phyloP scores from a whole-genome alignment of 1,140 invertebrate species.

The Phthorimaea operculella region DNA sequence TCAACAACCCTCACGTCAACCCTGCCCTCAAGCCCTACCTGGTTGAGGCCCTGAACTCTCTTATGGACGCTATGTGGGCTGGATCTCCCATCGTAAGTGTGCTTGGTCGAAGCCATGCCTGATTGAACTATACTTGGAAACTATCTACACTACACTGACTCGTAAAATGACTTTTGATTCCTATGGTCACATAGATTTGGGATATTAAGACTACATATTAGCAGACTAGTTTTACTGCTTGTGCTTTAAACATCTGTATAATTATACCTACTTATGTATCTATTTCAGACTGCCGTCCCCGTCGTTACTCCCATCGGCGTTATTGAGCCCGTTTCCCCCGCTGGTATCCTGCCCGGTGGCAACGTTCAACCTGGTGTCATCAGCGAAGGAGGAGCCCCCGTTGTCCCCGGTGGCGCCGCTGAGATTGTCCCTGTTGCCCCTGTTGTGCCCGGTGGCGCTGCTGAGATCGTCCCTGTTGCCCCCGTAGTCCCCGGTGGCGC shows the following conservation, averaged over 20 bases:
- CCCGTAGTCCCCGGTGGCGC: constrained; percentile 13
- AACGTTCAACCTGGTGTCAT: too few relatives aligned
- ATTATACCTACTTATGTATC: too few relatives aligned
- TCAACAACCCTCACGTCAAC: constrained; percentile 30
- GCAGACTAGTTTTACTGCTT: too few relatives aligned
- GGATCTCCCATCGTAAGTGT: constrained; percentile 24
- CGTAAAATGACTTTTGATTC: too few relatives aligned
- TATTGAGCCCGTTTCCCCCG: neutral
- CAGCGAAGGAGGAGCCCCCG: constrained; percentile 20
- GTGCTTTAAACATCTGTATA: too few relatives aligned
- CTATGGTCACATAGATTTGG: too few relatives aligned
- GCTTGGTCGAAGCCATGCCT: neutral
- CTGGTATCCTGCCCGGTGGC: too few relatives aligned
- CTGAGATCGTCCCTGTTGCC: constrained; percentile 4
- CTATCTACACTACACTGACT: too few relatives aligned
- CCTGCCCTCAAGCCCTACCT: constrained; percentile 32
- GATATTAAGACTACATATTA: too few relatives aligned
- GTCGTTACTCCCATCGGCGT: neutral
- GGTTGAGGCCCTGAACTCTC: constrained; percentile 29
- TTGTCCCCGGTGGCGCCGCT: constrained; percentile 22
- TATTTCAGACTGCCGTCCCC: neutral
- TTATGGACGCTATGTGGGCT: constrained; percentile 27
- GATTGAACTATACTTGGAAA: neutral
- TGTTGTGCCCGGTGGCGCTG: neutral
- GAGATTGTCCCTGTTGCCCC: constrained; percentile 12